Evolutionary conservation across 2,797 vertebrate genomes (phyloP).

Genomic region (Fundulus diaphanus): DNA sequence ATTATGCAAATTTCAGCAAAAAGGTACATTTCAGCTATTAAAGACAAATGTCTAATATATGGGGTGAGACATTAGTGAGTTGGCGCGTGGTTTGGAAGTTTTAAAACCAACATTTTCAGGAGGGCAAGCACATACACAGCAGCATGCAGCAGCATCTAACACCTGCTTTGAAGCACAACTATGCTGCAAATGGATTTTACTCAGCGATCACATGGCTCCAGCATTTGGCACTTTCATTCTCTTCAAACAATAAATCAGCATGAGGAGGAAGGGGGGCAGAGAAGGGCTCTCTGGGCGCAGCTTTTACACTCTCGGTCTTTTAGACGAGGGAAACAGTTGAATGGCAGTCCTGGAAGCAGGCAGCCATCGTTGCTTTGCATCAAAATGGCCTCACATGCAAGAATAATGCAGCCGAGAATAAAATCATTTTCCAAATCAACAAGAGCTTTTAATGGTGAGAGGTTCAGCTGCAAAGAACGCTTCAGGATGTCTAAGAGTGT

Average conservation of each 20-base stretch:
- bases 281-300: conserved; percentile 23
- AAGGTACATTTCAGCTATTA: neutral
- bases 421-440: conserved; percentile 56
- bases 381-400: neutral
- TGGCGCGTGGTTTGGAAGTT: neutral
- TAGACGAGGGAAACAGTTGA: conserved; percentile 67
- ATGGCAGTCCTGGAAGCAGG: conserved; percentile 34
- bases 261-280: conserved; percentile 2
- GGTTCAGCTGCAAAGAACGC: neutral
- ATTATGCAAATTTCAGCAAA: neutral
- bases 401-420: neutral
- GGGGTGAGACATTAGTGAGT: neutral
- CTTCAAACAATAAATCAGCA: conserved; percentile 59
- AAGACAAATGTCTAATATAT: neutral
- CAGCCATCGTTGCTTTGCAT: neutral
- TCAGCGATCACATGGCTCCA: conserved; percentile 47
- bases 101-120: neutral
- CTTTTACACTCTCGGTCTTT: conserved; percentile 63
- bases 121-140: conserved; percentile 10
- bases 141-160: conserved; percentile 32
- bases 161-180: conserved; percentile 45
- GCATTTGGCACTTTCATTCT: conserved; percentile 60
- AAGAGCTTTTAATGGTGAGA: conserved; percentile 53
- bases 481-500: neutral
- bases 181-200: conserved; percentile 53